Evolutionary conservation across 1,140 invertebrate species (phyloP).

Genomic region (Formica selysi): DNA sequence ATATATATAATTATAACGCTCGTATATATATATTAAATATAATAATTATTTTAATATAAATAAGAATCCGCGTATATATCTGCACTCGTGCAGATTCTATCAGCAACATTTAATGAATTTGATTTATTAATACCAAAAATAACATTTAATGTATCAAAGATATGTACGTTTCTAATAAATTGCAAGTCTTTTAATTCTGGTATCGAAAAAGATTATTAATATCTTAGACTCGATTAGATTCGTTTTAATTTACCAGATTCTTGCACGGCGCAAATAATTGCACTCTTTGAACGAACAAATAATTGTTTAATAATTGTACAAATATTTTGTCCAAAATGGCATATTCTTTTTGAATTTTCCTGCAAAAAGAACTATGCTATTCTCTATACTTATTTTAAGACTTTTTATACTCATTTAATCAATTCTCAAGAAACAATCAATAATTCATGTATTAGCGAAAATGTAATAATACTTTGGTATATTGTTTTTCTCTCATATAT

Average conservation of each 20-base stretch:
- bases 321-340: constrained; percentile 10
- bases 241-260: constrained; percentile 9
- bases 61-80: neutral
- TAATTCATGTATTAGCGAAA: constrained; percentile 7
- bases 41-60: constrained; percentile 20
- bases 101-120: neutral
- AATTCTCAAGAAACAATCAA: neutral
- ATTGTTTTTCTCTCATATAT: neutral
- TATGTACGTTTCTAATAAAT: constrained; percentile 1
- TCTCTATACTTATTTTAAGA: neutral
- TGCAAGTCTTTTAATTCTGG: constrained; percentile 4
- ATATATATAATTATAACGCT: constrained; percentile 11
- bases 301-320: neutral
- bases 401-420: neutral
- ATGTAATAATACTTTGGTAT: neutral
- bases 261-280: neutral
- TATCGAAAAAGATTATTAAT: neutral
- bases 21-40: constrained; percentile 15
- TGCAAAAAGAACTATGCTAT: neutral
- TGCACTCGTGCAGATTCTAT: neutral
- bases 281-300: neutral
- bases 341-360: neutral
- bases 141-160: constrained; percentile 13
- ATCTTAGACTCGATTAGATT: neutral
- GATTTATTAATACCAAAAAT: constrained; percentile 33